Conservation (phyloP, 2,113 vertebrate genomes). For the Saccopteryx bilineata region DNA sequence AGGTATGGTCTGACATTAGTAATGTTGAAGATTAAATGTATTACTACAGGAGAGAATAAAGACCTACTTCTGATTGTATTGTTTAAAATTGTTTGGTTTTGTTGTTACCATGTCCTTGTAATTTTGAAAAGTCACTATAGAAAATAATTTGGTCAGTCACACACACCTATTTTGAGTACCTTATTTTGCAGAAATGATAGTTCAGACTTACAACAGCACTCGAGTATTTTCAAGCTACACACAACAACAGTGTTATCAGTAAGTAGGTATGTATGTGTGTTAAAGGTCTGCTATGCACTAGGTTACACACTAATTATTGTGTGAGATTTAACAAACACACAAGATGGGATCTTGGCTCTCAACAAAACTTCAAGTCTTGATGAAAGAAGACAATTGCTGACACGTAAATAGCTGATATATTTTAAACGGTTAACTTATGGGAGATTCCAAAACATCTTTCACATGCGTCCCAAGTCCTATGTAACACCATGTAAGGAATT, state of each 20-base stretch:
- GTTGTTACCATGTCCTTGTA: not conserved
- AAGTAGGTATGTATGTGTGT: not conserved
- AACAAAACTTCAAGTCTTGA: not conserved
- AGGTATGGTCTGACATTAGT: not conserved
- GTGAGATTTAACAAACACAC: not conserved
- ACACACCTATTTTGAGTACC: not conserved
- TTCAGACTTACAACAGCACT: not conserved
- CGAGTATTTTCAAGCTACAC: not conserved
- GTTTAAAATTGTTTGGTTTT: not conserved
- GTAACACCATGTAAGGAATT: not conserved
- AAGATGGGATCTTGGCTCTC: not conserved
- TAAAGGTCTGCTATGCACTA: not conserved
- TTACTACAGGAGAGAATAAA: not conserved
- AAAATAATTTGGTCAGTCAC: not conserved
- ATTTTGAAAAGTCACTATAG: slow-evolving; percentile 6
- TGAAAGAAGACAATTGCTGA: not conserved
- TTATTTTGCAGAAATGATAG: not conserved
- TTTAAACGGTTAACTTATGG: slow-evolving; percentile 28
- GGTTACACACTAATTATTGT: not conserved
- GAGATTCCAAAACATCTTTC: not conserved
- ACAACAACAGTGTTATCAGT: not conserved
- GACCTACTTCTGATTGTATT: not conserved
- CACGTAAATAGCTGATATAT: slow-evolving; percentile 14
- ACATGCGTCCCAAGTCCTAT: not conserved
- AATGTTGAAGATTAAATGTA: not conserved